Percentiles rank a stretch among this genome's conserved stretches.
These are phyloP conservation scores for Scaptomyza cyrtandrae DNA, from an alignment of 2,888 invertebrate species.

Conservation along the genomic window DNA sequence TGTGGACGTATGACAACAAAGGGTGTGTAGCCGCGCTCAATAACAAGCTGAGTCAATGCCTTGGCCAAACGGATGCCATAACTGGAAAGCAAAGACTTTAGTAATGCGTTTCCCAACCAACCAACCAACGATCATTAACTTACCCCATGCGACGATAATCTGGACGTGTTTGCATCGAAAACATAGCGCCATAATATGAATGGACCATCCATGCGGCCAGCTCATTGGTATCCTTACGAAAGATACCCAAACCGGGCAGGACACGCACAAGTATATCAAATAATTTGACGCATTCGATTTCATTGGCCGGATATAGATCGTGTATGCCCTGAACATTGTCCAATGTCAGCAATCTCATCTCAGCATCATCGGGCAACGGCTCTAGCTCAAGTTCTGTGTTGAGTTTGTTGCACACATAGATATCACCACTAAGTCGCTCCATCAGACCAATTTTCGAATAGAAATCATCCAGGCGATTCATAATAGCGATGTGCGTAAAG, in stretches of 20 bases:
- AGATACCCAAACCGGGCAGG: constrained; percentile 92
- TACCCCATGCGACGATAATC: constrained; percentile 90
- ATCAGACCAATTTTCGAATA: constrained; percentile 87
- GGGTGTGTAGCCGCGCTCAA: constrained; percentile 91
- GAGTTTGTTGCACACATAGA: constrained; percentile 90
- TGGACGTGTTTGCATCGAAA: constrained; percentile 94
- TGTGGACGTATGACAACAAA: constrained; percentile 95
- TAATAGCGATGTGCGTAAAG: constrained; percentile 92
- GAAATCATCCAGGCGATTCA: constrained; percentile 91
- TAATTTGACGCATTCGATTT: constrained; percentile 93
- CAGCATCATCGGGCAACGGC: constrained; percentile 89
- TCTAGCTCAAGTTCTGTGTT: constrained; percentile 87
- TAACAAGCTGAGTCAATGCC: constrained; percentile 88
- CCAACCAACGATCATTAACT: constrained; percentile 17
- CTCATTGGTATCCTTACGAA: constrained; percentile 88
- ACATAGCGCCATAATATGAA: constrained; percentile 96
- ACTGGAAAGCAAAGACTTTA: constrained; percentile 50
- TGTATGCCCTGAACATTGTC: constrained; percentile 93
- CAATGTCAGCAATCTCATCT: constrained; percentile 90
- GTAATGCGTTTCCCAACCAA: background rate
- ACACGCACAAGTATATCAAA: constrained; percentile 92
- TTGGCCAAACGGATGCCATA: constrained; percentile 91
- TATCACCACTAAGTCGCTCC: constrained; percentile 92
- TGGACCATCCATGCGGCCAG: constrained; percentile 96
- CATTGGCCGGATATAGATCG: constrained; percentile 94